phyloP scores from a whole-genome alignment of 2,113 vertebrate genomes.

The Bucco capensis region DNA sequence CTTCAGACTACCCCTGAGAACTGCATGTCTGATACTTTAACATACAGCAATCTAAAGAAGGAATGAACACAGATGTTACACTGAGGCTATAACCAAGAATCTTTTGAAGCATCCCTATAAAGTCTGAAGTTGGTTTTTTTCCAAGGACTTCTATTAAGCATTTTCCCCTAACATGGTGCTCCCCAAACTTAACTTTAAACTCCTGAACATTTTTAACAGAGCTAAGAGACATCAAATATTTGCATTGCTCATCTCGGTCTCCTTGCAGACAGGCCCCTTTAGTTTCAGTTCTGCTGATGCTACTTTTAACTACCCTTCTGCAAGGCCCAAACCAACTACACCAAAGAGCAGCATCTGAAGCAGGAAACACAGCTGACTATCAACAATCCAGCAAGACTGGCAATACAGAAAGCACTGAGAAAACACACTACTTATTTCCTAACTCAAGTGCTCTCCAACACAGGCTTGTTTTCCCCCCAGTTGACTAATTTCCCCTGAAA shows the following conservation, averaged over 20 bases:
- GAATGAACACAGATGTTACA: not conserved
- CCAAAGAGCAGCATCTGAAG: not conserved
- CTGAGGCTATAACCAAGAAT: not conserved
- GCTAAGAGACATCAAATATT: not conserved
- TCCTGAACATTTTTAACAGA: not conserved
- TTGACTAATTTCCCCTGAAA: not conserved
- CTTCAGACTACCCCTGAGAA: not conserved
- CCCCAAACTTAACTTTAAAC: not conserved
- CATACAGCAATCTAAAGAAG: not conserved
- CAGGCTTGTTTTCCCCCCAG: not conserved
- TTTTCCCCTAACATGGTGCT: not conserved
- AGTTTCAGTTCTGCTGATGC: slow-evolving; percentile 52
- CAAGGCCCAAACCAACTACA: not conserved
- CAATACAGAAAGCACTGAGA: not conserved
- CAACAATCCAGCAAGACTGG: not conserved
- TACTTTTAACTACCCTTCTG: not conserved
- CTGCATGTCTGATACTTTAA: not conserved
- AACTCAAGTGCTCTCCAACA: not conserved
- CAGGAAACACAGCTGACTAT: not conserved
- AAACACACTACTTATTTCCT: not conserved
- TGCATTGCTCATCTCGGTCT: not conserved
- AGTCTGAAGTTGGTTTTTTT: not conserved
- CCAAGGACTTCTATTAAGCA: not conserved
- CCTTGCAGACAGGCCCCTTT: not conserved
- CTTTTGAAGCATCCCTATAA: not conserved